These are phyloP conservation scores for Drosophila testacea DNA, from an alignment of 2,888 invertebrate genomes.

Conservation along the genomic window DNA sequence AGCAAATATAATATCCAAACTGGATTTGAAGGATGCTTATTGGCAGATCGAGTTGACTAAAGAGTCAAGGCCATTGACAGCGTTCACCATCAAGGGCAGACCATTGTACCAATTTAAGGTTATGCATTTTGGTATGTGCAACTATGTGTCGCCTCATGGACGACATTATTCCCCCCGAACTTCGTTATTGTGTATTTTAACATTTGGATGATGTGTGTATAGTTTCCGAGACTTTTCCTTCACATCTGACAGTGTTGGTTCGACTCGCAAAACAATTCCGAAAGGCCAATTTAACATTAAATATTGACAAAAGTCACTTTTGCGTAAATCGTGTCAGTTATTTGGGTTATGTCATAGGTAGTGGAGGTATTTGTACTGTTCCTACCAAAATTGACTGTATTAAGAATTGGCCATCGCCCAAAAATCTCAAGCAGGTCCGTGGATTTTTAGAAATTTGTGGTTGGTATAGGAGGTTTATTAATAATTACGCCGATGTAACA, in stretches of 20 bases:
- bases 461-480: constrained; percentile 10
- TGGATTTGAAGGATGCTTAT: no score
- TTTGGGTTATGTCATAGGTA: background rate
- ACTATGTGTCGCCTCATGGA: constrained; percentile 3
- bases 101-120: no score
- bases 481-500: constrained; percentile 4
- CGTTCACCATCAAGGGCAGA: background rate
- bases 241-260: background rate
- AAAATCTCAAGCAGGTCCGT: background rate
- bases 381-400: background rate
- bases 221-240: background rate
- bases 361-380: background rate
- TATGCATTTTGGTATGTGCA: background rate
- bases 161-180: background rate
- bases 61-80: background rate
- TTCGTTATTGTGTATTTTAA: constrained; percentile 3
- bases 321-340: constrained; percentile 4
- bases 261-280: background rate
- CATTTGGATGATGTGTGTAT: constrained; percentile 1
- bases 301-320: constrained; percentile 1
- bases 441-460: constrained; percentile 5
- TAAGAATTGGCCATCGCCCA: background rate
- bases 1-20: no score
- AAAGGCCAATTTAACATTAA: background rate
- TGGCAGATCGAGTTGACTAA: constrained; percentile 1